Evolutionary conservation across 2,888 invertebrate genomes (phyloP).

Genomic region (Andrena minutula): DNA sequence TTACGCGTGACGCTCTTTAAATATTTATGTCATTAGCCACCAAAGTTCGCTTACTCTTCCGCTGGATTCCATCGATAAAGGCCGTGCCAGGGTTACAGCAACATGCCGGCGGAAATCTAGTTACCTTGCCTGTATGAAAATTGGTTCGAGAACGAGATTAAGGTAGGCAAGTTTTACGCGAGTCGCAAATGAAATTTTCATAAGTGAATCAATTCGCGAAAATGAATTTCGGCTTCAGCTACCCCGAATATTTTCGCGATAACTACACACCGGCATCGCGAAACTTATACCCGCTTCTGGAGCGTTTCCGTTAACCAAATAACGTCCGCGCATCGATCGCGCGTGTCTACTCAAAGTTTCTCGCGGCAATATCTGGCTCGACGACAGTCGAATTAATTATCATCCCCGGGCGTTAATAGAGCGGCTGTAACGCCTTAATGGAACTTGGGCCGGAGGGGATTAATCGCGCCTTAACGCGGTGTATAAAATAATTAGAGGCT

Average conservation of each 20-base stretch:
- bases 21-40: background rate
- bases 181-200: background rate
- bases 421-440: background rate
- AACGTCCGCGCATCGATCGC: background rate
- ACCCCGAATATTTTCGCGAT: background rate
- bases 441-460: slow-evolving; percentile 17
- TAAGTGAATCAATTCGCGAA: background rate
- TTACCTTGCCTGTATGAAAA: background rate
- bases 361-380: background rate
- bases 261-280: background rate
- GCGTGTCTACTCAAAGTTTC: background rate
- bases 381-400: slow-evolving; percentile 21
- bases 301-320: background rate
- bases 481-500: slow-evolving; percentile 1
- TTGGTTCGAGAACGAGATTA: background rate
- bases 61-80: background rate
- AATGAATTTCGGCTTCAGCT: background rate
- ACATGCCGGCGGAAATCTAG: background rate
- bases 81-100: background rate
- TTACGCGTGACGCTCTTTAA: background rate
- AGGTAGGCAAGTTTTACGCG: background rate
- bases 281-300: background rate
- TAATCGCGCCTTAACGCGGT: slow-evolving; percentile 10
- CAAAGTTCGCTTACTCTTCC: background rate
- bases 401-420: slow-evolving; percentile 1